Base-by-base conservation (phyloP, 1,140 invertebrate genomes). In the Alviniconcha marisindica region DNA sequence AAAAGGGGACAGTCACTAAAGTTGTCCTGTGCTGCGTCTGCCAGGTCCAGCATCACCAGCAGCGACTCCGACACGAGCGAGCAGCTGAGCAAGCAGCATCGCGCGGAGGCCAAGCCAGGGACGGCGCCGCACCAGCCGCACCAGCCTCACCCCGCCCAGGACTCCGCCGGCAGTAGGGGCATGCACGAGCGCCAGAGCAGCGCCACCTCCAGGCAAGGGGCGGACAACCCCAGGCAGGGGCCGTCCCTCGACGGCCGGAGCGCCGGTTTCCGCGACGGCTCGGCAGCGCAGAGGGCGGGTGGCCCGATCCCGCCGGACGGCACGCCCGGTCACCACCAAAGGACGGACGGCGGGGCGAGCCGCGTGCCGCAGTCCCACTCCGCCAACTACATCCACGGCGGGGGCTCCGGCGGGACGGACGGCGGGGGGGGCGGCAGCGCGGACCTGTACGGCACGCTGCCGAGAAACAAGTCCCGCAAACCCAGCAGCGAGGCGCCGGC, bases 401-500 rank as follows among this genome's bases (percentile, higher is more conserved):
- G 77, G 33, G 66, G 81, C 82, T 56, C 76, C 51, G 74, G 76
- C 21, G 36, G 56, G 0, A 77, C 21, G 71, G 77, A 24, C 44
- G 56, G 56, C 74, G 28, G 44, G 24, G 69, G 31, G 14, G 77
- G 56, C 21, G 83, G 48, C 31, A 79, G 73, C 78, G 76, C 86
- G 18, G 88, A 90, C 69, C 78, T 87, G 51, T 90, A 89, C 83
- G 87, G 86, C 36, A 86, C 89, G 7, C 60, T 89, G 54, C 86
- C 89, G 2, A 73, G 88, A 44, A 87, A 87, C 51, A 80, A 80
- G 56, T 44, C 78, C 21, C 77, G 81, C 54, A 81, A 83, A n/a
- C 77, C 82, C 33, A 83, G 60, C 31, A 83, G 81, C 4, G 83
- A 84, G 51, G 76, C 84, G 31, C 78, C 71, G 36, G 77, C 42